Evolutionary conservation across 2,113 vertebrate genomes (phyloP).

Genomic region (Seriola quinqueradiata): DNA sequence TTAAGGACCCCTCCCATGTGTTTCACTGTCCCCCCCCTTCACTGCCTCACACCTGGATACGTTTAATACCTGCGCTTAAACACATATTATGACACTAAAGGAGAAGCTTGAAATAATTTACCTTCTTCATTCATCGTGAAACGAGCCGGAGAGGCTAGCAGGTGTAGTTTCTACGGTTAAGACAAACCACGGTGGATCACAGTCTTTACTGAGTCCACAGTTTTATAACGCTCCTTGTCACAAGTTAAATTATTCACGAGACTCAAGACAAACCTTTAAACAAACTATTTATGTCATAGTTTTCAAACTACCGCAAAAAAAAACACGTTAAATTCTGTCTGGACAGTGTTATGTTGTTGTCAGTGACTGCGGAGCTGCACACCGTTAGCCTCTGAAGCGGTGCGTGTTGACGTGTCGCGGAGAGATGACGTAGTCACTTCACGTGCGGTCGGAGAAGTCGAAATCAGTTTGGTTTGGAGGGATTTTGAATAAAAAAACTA

Average conservation of each 20-base stretch:
- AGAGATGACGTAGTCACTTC: constrained; percentile 50
- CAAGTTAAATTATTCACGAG: not conserved
- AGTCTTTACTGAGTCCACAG: not conserved
- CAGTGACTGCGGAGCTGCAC: not conserved
- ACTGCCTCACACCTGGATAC: not conserved
- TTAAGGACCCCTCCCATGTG: not conserved
- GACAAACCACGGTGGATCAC: not conserved
- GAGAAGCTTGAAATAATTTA: not conserved
- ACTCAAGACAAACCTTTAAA: no score
- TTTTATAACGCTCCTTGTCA: not conserved
- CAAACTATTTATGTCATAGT: fast-evolving
- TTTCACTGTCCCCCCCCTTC: no score
- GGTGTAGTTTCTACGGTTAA: not conserved
- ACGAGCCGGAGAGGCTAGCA: not conserved
- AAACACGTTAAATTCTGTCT: fast-evolving
- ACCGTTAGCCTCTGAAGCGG: not conserved
- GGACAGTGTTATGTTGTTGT: not conserved
- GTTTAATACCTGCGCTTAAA: not conserved
- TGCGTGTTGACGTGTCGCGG: constrained; percentile 56
- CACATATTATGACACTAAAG: fast-evolving
- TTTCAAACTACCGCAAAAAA: not conserved
- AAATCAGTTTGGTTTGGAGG: no score
- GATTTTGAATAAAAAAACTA: no score
- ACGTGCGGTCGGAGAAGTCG: not conserved
- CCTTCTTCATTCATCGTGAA: constrained; percentile 81